Percentiles rank a stretch among this genome's conserved stretches.
Evolutionary conservation across 2,888 invertebrate species (phyloP).

Genomic region (Bimastos eiseni): DNA sequence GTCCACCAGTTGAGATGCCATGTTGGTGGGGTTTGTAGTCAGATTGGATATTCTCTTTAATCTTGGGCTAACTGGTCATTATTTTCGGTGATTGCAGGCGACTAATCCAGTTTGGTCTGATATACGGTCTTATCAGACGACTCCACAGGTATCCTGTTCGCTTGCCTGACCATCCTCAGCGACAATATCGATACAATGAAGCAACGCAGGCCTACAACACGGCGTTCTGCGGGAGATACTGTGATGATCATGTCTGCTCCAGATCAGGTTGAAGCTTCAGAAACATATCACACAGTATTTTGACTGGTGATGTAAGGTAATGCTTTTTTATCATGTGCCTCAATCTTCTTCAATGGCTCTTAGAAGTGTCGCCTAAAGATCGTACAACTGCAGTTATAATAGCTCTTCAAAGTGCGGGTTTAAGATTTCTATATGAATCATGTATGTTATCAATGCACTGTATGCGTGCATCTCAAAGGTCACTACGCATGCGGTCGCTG

Average conservation of each 20-base stretch:
- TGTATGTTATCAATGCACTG: background rate
- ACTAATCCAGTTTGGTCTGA: slow-evolving; percentile 83
- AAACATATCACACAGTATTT: background rate
- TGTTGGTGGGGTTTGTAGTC: background rate
- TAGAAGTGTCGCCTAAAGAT: background rate
- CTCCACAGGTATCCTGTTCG: slow-evolving; percentile 71
- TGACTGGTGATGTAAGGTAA: background rate
- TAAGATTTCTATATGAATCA: background rate
- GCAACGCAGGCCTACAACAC: slow-evolving; percentile 52
- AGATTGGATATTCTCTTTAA: background rate
- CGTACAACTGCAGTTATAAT: background rate
- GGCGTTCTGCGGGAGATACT: slow-evolving; percentile 78
- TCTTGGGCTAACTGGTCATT: background rate
- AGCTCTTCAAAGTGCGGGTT: background rate
- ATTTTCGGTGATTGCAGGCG: slow-evolving; percentile 65
- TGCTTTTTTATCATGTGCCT: background rate
- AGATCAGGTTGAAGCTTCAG: slow-evolving; percentile 1
- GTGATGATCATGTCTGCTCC: slow-evolving; percentile 88
- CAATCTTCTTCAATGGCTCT: background rate
- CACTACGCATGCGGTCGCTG: background rate
- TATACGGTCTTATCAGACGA: slow-evolving; percentile 79
- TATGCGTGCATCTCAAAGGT: background rate
- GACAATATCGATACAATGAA: background rate
- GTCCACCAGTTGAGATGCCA: background rate
- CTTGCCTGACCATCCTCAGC: slow-evolving; percentile 44